These are phyloP conservation scores for Pentalonia nigronervosa DNA, from an alignment of 1,140 invertebrate genomes.

Conservation along the genomic window DNA sequence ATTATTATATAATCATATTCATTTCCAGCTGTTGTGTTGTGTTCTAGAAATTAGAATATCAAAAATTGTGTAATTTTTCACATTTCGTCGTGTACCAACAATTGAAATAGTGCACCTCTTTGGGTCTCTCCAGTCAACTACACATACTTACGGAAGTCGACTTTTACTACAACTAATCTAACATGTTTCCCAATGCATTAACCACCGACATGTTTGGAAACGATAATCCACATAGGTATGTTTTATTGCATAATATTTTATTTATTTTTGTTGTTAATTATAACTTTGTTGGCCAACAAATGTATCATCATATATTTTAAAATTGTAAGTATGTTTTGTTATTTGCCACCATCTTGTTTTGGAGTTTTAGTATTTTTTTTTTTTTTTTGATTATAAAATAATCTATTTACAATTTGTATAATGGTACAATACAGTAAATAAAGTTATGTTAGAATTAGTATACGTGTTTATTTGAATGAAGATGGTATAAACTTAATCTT, in stretches of 20 bases:
- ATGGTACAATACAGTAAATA: no score
- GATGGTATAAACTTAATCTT: no score
- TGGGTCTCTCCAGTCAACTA: not conserved
- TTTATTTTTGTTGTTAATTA: no score
- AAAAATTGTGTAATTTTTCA: not conserved
- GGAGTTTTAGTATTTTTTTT: no score
- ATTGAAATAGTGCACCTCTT: not conserved
- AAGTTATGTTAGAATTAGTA: no score
- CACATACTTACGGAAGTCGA: not conserved
- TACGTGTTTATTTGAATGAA: no score
- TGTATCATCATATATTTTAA: not conserved
- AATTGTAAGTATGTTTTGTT: no score
- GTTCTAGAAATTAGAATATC: not conserved
- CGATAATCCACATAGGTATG: slow-evolving; percentile 23
- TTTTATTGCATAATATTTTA: not conserved
- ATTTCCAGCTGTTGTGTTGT: not conserved
- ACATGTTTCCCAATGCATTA: slow-evolving; percentile 47
- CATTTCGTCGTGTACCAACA: no score
- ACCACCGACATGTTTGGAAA: slow-evolving; percentile 37
- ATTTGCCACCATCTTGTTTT: no score
- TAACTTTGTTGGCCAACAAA: no score
- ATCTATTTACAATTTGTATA: no score
- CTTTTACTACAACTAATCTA: not conserved
- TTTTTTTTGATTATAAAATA: no score
- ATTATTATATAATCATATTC: not conserved